A percentile compares a stretch with the other conserved stretches of the same genome.
These are phyloP conservation scores for Actinostola sp. DNA, from an alignment of 92 coral and sea anemone species.

Conservation along the genomic window DNA sequence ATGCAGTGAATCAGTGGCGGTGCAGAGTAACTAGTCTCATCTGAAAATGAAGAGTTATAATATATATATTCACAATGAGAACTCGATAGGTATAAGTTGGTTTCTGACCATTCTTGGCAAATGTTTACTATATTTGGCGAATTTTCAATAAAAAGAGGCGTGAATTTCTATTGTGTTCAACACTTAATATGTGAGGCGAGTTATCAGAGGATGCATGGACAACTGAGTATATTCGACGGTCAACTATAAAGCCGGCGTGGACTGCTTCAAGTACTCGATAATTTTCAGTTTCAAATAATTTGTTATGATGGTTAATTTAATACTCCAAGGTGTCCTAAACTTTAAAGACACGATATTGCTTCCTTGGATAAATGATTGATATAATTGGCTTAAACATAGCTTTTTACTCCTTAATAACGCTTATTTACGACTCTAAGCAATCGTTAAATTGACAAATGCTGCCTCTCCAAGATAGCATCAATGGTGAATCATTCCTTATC, in stretches of 20 bases:
- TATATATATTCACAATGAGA: constrained; percentile 1
- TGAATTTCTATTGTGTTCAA: constrained; percentile 10
- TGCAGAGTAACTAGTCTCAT: constrained; percentile 4
- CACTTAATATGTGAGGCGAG: constrained; percentile 5
- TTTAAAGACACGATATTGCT: constrained; percentile 25
- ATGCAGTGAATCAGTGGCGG: too few species aligned
- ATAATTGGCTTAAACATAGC: constrained; percentile 36
- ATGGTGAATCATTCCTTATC: constrained; percentile 23
- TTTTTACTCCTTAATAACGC: constrained; percentile 9
- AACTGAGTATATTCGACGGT: constrained; percentile 1
- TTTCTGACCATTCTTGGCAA: background rate
- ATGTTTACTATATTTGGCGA: background rate
- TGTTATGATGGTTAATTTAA: background rate
- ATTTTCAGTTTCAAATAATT: constrained; percentile 18
- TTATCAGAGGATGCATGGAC: constrained; percentile 5
- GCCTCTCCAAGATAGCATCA: constrained; percentile 28
- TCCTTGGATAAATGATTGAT: constrained; percentile 22
- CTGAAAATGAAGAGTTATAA: constrained; percentile 16
- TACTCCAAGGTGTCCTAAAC: background rate
- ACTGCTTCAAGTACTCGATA: constrained; percentile 11
- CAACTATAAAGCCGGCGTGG: background rate
- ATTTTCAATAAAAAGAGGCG: constrained; percentile 5
- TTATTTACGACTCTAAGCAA: constrained; percentile 17
- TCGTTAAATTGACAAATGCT: constrained; percentile 33
- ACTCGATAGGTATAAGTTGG: background rate